Base-by-base conservation (phyloP, 2,888 invertebrate genomes). In the Andrena dorsata region DNA sequence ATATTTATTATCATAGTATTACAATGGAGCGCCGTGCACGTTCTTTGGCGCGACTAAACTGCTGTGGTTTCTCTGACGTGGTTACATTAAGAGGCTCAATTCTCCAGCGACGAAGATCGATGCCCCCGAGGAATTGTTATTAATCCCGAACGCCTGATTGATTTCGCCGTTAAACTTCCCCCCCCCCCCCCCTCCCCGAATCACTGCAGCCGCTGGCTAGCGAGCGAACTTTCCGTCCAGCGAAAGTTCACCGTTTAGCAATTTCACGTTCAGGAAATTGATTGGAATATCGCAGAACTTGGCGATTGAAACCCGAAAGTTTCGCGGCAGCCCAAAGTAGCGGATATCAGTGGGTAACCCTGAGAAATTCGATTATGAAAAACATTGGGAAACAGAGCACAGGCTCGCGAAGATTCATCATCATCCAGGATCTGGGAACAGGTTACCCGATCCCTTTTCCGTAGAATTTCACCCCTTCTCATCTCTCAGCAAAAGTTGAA, bases 221-320 rank as follows among this genome's bases (percentile, higher is more conserved):
- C 30, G 8, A 61, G 53, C 49, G n/a, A 81, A 74, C 73, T 80
- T 73, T 69, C 41, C 41, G 13, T 26, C 10, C 49, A 63, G 58
- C 49, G 80, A 72, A 79, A 79, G 80, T 79, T 80, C 61, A 35
- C 63, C 49, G 76, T 70, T 70, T 51, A 64, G 73, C 72, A 80
- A 80, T 80, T 79, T 79, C 80, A 51, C 49, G 71, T 79, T 69
- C 63, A 53, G 47, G 63, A 81, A 82, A 81, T 76, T 76, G 82
- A 82, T 82, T 82, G 80, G 81, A 82, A 76, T 76, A 71, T 76
- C 81, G 68, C 51, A 66, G 53, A 64, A 72, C 68, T 72, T 58
- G 26, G 41, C 35, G 49, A 71, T 70, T 61, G 75, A 69, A 71
- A 75, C 63, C 28, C 20, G 49, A 47, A 75, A 82, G 68, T 82